phyloP scores from a whole-genome alignment of 1,140 invertebrate species.

The Pogonus chalceus region DNA sequence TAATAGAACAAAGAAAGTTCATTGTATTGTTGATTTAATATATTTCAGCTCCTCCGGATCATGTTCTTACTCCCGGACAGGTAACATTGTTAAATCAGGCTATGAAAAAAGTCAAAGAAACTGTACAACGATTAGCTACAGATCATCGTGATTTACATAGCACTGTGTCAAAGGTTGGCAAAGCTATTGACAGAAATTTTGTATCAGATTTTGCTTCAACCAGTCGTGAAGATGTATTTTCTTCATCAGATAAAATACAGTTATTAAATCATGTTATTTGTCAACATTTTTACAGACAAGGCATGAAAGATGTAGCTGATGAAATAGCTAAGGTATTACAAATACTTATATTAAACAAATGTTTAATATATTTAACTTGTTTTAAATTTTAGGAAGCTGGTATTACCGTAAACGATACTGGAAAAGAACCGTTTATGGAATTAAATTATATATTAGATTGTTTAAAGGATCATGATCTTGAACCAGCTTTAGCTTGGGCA shows the following conservation, averaged over 20 bases:
- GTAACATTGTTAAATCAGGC: constrained; percentile 54
- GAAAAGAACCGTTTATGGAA: constrained; percentile 76
- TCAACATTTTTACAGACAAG: constrained; percentile 91
- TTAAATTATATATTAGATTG: constrained; percentile 76
- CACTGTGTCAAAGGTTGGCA: constrained; percentile 92
- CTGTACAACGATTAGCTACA: constrained; percentile 62
- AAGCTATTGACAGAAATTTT: constrained; percentile 92
- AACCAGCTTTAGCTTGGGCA: constrained; percentile 73
- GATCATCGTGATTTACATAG: constrained; percentile 73
- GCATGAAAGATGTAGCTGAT: constrained; percentile 81
- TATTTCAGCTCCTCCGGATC: constrained; percentile 49
- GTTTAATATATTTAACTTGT: neutral
- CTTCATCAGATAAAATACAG: constrained; percentile 63
- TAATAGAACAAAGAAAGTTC: constrained; percentile 14
- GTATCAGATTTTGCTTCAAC: constrained; percentile 84
- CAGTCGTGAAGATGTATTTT: constrained; percentile 76
- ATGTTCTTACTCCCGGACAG: constrained; percentile 54
- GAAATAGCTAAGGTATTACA: constrained; percentile 52
- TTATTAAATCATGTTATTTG: constrained; percentile 91
- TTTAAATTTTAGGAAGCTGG: constrained; percentile 54
- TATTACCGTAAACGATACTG: constrained; percentile 54
- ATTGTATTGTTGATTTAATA: constrained; percentile 19
- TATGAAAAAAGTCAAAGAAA: constrained; percentile 62
- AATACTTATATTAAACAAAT: neutral
- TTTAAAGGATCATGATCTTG: constrained; percentile 64